Evolutionary conservation across 2,113 vertebrate genomes (phyloP).

Genomic region (Carassius gibelio): DNA sequence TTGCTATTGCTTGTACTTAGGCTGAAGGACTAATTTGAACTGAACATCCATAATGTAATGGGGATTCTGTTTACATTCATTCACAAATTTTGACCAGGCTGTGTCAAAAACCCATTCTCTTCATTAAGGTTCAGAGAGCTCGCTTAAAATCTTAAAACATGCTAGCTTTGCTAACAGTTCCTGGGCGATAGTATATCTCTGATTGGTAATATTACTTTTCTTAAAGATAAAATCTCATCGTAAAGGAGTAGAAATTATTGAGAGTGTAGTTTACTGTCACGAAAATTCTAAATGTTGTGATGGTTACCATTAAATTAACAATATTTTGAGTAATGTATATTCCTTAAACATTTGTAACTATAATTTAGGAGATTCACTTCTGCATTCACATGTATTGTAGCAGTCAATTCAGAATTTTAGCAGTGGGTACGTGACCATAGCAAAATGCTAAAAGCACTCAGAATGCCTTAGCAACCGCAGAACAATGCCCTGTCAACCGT

Average conservation of each 20-base stretch:
- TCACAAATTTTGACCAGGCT: background rate
- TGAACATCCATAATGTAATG: background rate
- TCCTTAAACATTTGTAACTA: background rate
- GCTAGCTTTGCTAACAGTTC: background rate
- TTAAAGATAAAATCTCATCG: background rate
- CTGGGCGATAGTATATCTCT: background rate
- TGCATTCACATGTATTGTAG: background rate
- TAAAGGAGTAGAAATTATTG: background rate
- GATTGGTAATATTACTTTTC: background rate
- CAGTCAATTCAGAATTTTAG: background rate
- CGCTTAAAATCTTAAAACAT: background rate
- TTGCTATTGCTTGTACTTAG: background rate
- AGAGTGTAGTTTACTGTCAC: background rate
- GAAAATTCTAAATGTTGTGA: background rate
- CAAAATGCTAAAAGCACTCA: conserved; percentile 21
- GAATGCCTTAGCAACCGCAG: conserved; percentile 21
- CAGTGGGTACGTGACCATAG: conserved; percentile 14
- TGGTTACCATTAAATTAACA: background rate
- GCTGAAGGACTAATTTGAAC: background rate
- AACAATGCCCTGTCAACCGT: conserved; percentile 10
- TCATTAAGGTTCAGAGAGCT: background rate
- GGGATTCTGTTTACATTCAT: background rate
- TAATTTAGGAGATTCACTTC: background rate
- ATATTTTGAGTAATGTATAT: background rate
- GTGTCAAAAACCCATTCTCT: background rate